phyloP scores from a whole-genome alignment of 1,140 invertebrate species.

The Macrocentrus cingulum region DNA sequence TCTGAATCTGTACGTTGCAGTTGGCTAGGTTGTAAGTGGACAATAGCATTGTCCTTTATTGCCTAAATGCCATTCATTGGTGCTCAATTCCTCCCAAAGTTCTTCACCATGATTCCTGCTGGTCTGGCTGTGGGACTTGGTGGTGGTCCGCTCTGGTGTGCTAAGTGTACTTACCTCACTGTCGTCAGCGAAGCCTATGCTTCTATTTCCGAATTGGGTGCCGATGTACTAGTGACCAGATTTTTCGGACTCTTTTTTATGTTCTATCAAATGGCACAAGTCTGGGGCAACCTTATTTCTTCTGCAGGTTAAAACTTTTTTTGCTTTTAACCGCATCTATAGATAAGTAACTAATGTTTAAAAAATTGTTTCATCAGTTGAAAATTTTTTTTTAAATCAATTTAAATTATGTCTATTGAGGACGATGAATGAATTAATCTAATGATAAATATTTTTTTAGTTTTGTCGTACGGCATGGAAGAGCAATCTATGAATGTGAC shows the following conservation, averaged over 20 bases:
- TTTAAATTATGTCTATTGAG: neutral
- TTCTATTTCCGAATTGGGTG: slow-evolving; percentile 65
- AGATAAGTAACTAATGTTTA: too few relatives aligned
- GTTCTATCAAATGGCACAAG: slow-evolving; percentile 90
- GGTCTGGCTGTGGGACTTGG: slow-evolving; percentile 83
- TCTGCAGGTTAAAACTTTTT: slow-evolving; percentile 66
- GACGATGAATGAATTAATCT: too few relatives aligned
- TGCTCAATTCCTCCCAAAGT: slow-evolving; percentile 82
- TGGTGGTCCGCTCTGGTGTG: slow-evolving; percentile 86
- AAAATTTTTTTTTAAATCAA: neutral
- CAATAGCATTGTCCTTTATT: slow-evolving; percentile 79
- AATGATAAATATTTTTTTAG: too few relatives aligned
- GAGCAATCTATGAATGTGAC: slow-evolving; percentile 31
- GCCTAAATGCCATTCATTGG: slow-evolving; percentile 86
- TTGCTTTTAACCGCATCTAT: too few relatives aligned
- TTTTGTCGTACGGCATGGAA: slow-evolving; percentile 52
- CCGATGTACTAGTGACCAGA: slow-evolving; percentile 74
- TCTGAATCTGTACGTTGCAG: slow-evolving; percentile 62
- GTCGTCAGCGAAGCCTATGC: slow-evolving; percentile 74
- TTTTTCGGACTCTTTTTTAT: slow-evolving; percentile 93
- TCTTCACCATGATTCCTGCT: slow-evolving; percentile 83
- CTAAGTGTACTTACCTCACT: slow-evolving; percentile 86
- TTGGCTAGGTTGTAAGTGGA: slow-evolving; percentile 84
- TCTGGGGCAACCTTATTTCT: slow-evolving; percentile 91
- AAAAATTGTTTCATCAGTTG: too few relatives aligned